Conservation (phyloP, 2,888 invertebrate genomes). For the Oasisia sp. region DNA sequence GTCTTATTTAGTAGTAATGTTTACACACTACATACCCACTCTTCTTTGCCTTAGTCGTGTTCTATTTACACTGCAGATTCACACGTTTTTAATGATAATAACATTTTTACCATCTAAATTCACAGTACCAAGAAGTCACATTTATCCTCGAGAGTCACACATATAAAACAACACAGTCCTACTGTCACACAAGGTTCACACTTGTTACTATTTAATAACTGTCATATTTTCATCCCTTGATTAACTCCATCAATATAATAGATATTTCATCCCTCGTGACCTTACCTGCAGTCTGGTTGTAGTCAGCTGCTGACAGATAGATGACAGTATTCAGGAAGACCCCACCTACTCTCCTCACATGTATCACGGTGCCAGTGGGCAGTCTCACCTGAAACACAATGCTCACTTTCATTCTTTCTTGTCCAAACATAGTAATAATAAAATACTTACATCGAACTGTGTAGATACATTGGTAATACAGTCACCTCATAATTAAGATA, state of each 20-base stretch:
- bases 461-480: not conserved
- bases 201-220: not conserved
- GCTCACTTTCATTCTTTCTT: too few relatives aligned
- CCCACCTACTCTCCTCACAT: not conserved
- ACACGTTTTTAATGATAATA: not conserved
- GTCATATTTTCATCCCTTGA: not conserved
- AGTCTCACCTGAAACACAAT: conserved; percentile 17
- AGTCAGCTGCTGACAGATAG: not conserved
- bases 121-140: too few relatives aligned
- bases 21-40: not conserved
- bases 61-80: not conserved
- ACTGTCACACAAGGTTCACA: not conserved
- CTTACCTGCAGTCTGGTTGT: conserved; percentile 17
- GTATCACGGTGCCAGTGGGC: conserved; percentile 29
- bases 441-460: not conserved
- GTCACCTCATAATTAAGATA: too few relatives aligned
- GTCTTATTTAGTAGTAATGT: not conserved
- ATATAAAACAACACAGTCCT: not conserved
- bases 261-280: too few relatives aligned
- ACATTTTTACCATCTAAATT: too few relatives aligned
- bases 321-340: conserved; percentile 17
- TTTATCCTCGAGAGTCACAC: too few relatives aligned
- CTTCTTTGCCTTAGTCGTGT: not conserved
- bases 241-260: not conserved
- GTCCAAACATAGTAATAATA: not conserved